A percentile compares a stretch with the other conserved stretches of the same genome.
phyloP scores from a whole-genome alignment of 2,113 vertebrate species.

The Donacobius atricapilla region DNA sequence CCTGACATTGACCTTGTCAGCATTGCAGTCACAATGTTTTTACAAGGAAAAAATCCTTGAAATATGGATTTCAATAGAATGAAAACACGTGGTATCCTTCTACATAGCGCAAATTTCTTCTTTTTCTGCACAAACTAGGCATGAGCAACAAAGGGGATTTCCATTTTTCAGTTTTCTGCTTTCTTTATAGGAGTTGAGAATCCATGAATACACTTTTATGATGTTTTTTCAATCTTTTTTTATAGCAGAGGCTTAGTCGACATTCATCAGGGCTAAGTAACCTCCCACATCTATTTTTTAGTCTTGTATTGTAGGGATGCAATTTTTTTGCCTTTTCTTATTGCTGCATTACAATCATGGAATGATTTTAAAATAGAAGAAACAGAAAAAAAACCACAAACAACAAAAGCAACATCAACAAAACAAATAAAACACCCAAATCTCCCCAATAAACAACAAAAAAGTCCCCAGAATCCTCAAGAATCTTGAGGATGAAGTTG shows the following conservation, averaged over 20 bases:
- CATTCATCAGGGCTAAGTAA: not conserved
- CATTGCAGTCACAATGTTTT: slow-evolving; percentile 1
- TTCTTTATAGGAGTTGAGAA: not conserved
- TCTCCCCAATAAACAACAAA: not conserved
- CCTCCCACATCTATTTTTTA: not conserved
- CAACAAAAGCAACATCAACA: not conserved
- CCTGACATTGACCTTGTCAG: slow-evolving; percentile 56
- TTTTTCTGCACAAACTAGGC: not conserved
- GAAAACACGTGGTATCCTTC: not conserved
- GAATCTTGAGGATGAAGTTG: not conserved
- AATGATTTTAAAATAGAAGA: not conserved
- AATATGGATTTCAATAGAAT: slow-evolving; percentile 20
- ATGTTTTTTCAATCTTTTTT: not conserved
- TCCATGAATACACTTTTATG: not conserved
- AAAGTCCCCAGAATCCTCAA: not conserved
- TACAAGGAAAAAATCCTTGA: not conserved
- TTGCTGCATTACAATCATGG: not conserved
- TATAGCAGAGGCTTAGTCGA: not conserved
- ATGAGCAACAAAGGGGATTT: not conserved
- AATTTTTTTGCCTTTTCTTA: not conserved
- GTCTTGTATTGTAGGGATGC: rapidly evolving
- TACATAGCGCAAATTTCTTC: not conserved
- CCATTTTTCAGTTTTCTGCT: not conserved
- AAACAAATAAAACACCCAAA: not conserved
- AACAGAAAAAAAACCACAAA: not conserved